These are phyloP conservation scores for Trissolcus japonicus DNA, from an alignment of 2,888 invertebrate species.

Conservation along the genomic window DNA sequence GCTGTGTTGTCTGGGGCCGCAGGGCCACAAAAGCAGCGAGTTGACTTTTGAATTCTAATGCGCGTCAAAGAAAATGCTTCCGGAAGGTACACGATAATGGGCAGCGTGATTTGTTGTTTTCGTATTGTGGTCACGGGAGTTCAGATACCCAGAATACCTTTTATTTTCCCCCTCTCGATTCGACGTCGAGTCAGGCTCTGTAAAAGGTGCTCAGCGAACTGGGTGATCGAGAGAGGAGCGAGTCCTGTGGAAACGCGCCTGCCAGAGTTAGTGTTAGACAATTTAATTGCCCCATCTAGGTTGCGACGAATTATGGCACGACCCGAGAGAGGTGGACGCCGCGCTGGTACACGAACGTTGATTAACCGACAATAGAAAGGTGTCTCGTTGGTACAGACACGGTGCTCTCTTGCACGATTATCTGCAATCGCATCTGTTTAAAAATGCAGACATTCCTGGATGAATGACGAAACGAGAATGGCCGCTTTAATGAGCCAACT, in stretches of 20 bases:
- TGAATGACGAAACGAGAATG: background rate
- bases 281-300: conserved; percentile 10
- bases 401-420: conserved; percentile 3
- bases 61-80: conserved; percentile 24
- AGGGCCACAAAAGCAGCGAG: conserved; percentile 11
- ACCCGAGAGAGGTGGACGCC: background rate
- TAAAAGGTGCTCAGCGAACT: background rate
- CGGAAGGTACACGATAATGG: conserved; percentile 19
- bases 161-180: no score
- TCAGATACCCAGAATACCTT: conserved; percentile 4
- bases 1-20: conserved; percentile 18
- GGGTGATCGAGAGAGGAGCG: background rate
- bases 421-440: conserved; percentile 2
- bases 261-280: conserved; percentile 5
- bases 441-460: conserved; percentile 10
- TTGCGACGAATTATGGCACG: background rate
- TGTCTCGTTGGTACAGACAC: background rate
- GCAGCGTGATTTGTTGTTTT: conserved; percentile 25
- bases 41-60: conserved; percentile 31
- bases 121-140: conserved; percentile 8
- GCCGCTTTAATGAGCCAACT: conserved; percentile 6
- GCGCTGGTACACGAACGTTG: background rate
- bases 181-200: no score
- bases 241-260: background rate
- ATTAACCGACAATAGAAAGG: conserved; percentile 7